Conservation (phyloP, 2,797 vertebrate genomes). For the Enteromius mattozi region DNA sequence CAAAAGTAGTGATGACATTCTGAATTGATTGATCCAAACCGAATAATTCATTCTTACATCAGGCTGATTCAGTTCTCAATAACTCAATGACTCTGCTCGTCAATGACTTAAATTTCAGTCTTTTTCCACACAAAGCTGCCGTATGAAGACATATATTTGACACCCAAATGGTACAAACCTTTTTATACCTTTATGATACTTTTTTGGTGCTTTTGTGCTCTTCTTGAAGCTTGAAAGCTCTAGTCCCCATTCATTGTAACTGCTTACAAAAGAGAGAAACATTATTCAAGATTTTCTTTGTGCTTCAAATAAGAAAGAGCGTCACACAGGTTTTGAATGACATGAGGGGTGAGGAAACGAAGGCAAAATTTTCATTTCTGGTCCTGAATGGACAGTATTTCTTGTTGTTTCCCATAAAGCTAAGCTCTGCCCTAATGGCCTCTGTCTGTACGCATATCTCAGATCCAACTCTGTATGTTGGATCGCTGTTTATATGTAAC, state of each 20-base stretch:
- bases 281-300: neutral
- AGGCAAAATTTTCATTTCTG: neutral
- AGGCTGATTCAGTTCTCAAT: neutral
- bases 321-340: neutral
- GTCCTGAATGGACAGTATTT: conserved; percentile 26
- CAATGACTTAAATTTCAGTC: neutral
- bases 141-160: neutral
- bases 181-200: neutral
- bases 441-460: conserved; percentile 50
- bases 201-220: neutral
- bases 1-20: neutral
- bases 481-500: conserved; percentile 29
- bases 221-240: neutral
- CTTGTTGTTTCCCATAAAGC: conserved; percentile 60
- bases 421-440: conserved; percentile 64
- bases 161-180: neutral
- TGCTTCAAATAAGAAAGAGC: neutral
- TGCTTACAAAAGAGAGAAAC: neutral
- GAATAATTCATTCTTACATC: neutral
- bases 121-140: neutral
- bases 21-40: neutral
- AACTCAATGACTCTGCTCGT: neutral
- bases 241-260: neutral
- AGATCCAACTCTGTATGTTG: conserved; percentile 53
- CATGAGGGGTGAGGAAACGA: neutral